Evolutionary conservation across 2,888 invertebrate species (phyloP), one percentile per base, ranked within the genome.

Genomic region (Eilema caniola): DNA sequence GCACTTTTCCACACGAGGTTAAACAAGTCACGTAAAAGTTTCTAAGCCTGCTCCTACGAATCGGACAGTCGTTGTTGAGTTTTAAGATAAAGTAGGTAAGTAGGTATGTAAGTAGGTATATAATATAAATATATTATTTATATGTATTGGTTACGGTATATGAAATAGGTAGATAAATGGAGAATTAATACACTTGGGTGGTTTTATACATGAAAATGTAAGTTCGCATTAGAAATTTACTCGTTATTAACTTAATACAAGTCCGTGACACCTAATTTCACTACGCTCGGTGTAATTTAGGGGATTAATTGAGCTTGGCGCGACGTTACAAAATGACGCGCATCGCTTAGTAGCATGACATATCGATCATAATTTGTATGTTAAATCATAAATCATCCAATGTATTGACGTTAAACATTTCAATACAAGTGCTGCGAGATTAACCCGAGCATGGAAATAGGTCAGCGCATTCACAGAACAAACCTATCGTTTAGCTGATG

Each of bases 11-110:
- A 53, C 10, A 64, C 28, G 37, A 60, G 28, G 14, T 68, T 66
- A 56, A 66, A 60, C 33, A 59, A 57, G 28, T 57, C 63, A 53
- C 53, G 10, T n/a, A 53, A 53, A 53, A 60, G 10, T 16, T 25
- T 23, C 66, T 33, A 33, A 72, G 67, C 59, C 62, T 77, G 74
- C 68, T 64, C 69, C 63, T 67, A 25, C 65, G 37, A 37, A 37
- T 37, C 12, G 12, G 41, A 41, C 16, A 41, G 41, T 41, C 12
- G 33, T 12, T 65, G 56, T 67, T 4, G 16, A 47, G 47, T 20
- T 20, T 47, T 20, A 47, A 47, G 5, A 47, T 20, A 8, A 20
- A 20, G 47, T 47, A 20, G n/a, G n/a, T n/a, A n/a, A n/a, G n/a
- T n/a, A n/a, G n/a, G n/a, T n/a, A 3, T 4, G 16, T 3, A 20